Base-by-base conservation (phyloP, 1,140 invertebrate genomes). In the Meteorus sp. region DNA sequence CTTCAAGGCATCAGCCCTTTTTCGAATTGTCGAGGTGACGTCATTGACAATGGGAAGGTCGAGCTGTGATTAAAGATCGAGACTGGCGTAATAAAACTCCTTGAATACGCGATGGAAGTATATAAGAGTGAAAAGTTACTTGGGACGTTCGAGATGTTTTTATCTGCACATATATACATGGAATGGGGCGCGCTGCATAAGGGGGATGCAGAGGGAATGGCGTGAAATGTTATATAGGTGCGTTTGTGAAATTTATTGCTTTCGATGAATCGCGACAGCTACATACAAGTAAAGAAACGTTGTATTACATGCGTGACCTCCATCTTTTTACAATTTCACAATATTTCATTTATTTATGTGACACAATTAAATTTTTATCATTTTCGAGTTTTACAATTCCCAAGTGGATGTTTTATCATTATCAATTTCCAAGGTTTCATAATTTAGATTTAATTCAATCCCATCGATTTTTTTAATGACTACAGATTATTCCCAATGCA, bases 61-160 rank as follows among this genome's bases (percentile, higher is more conserved):
- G 75, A 76, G 74, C 70, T 70, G 75, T 77, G 74, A 77, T 77
- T 77, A 77, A 77, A 77, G 75, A 77, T 77, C 74, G 72, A 73
- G 74, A 73, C 72, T 71, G 70, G 61, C 69, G 72, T 68, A 75
- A 77, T 13, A 39, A 77, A 77, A 76, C 69, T 73, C 67, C 69
- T 74, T 71, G 58, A 76, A 77, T 73, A 77, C 69, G 19, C 41
- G 45, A 59, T n/a, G 52, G 31, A 43, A 48, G 55, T 50, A 58
- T n/a, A 50, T 45, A 52, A 56, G 51, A 37, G 17, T 5, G 19
- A 44, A 23, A 33, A 55, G 35, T 27, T 33, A 15, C 17, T 33
- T 17, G 8, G 11, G 3, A 4, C 3, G 35, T 13, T 39, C 11
- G 35, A 4, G 11, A 13, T n/a, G 13, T 29, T 4, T 29, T 5